A percentile compares a stretch with the other conserved stretches of the same genome.
Conservation (phyloP, 2,113 vertebrate species). For the Poeciliopsis turrubarensis region DNA sequence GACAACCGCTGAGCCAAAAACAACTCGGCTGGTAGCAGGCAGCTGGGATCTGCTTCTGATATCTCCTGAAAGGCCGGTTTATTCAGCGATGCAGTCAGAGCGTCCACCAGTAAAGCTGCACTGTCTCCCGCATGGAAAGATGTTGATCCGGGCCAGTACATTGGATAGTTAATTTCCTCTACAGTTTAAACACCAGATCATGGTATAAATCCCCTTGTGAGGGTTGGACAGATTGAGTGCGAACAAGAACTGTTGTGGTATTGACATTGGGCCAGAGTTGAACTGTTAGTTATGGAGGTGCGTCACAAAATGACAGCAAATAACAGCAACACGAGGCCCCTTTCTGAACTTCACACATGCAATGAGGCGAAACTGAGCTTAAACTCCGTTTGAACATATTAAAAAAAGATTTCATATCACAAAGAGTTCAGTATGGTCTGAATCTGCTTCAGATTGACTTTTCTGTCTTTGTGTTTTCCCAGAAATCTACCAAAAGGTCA, state of each 20-base stretch:
- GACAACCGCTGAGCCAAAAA: constrained; percentile 56
- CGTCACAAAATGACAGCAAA: constrained; percentile 70
- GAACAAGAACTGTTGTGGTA: constrained; percentile 55
- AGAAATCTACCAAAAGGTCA: background rate
- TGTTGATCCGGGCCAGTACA: constrained; percentile 59
- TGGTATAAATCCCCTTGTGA: constrained; percentile 33
- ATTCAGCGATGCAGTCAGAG: constrained; percentile 51
- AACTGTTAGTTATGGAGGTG: constrained; percentile 63
- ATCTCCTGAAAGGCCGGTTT: constrained; percentile 60
- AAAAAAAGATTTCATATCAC: background rate
- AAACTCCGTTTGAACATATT: background rate
- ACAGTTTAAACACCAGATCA: constrained; percentile 51
- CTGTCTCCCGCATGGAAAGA: constrained; percentile 62
- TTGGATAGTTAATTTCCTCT: constrained; percentile 64
- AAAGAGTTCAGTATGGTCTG: constrained; percentile 6
- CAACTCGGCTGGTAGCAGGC: constrained; percentile 65
- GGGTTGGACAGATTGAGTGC: constrained; percentile 42
- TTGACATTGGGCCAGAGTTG: constrained; percentile 67
- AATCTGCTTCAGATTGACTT: constrained; percentile 1
- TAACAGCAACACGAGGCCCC: constrained; percentile 27
- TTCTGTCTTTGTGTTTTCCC: background rate
- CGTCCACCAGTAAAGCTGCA: constrained; percentile 47
- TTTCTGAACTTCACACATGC: constrained; percentile 20
- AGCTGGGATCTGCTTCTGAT: constrained; percentile 65
- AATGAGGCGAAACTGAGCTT: constrained; percentile 19